Percentiles rank a stretch among this genome's conserved stretches.
phyloP scores from a whole-genome alignment of 2,888 invertebrate species.

The Thereva nobilitata region DNA sequence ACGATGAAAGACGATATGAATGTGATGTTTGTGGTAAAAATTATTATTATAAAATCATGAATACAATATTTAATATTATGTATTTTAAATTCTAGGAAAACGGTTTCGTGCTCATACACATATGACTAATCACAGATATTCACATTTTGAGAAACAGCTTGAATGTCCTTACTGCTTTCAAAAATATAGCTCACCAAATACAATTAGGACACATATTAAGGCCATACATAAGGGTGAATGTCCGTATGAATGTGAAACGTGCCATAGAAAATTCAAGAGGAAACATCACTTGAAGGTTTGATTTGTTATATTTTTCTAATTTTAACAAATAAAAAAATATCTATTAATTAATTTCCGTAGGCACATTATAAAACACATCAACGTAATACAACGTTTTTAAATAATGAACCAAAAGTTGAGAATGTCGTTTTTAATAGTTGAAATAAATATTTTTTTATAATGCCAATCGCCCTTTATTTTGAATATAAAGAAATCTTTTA shows the following conservation, averaged over 20 bases:
- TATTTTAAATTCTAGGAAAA: conserved; percentile 43
- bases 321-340: neutral
- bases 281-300: conserved; percentile 49
- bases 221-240: conserved; percentile 47
- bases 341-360: conserved; percentile 7
- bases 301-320: neutral
- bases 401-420: neutral
- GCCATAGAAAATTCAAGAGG: conserved; percentile 48
- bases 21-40: conserved; percentile 49
- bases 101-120: conserved; percentile 48
- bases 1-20: conserved; percentile 47
- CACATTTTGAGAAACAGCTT: conserved; percentile 46
- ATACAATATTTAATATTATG: neutral
- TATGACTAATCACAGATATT: conserved; percentile 48
- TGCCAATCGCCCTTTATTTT: too few species aligned
- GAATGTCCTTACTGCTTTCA: conserved; percentile 48
- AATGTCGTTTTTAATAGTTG: too few species aligned
- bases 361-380: conserved; percentile 29
- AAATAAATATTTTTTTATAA: too few species aligned
- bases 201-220: conserved; percentile 47
- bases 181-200: conserved; percentile 48
- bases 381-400: conserved; percentile 4
- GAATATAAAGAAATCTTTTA: too few species aligned
- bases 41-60: neutral
- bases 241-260: conserved; percentile 47